Conservation (phyloP, 1,140 invertebrate genomes). For the Trichonephila clavata region DNA sequence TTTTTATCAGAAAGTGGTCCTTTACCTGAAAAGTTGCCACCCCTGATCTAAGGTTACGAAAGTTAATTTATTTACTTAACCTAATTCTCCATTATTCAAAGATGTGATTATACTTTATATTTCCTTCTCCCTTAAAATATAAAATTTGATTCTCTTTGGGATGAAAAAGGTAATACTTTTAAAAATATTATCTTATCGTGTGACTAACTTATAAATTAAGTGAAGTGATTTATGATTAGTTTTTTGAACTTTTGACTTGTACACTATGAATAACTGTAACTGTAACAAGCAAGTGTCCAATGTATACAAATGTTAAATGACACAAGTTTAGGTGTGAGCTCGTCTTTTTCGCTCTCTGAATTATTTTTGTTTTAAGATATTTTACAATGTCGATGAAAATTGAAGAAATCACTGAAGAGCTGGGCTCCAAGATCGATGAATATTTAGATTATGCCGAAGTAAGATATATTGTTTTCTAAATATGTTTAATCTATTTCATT, state of each 20-base stretch:
- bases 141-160: no score
- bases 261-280: neutral
- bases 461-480: neutral
- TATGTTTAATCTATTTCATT: no score
- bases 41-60: no score
- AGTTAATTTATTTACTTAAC: no score
- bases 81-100: no score
- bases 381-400: neutral
- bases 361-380: constrained; percentile 25
- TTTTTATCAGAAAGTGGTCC: no score
- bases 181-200: neutral
- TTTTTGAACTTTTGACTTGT: neutral
- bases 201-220: neutral
- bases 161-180: no score
- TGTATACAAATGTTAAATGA: constrained; percentile 42
- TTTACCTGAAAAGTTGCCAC: no score
- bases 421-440: neutral
- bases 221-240: neutral
- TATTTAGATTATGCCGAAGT: constrained; percentile 28
- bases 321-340: neutral
- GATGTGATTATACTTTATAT: no score
- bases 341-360: neutral
- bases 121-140: no score
- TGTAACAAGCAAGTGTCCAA: neutral
- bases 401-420: neutral